Evolutionary conservation across 2,113 vertebrate genomes (phyloP).

Genomic region (Prionailurus bengalensis): DNA sequence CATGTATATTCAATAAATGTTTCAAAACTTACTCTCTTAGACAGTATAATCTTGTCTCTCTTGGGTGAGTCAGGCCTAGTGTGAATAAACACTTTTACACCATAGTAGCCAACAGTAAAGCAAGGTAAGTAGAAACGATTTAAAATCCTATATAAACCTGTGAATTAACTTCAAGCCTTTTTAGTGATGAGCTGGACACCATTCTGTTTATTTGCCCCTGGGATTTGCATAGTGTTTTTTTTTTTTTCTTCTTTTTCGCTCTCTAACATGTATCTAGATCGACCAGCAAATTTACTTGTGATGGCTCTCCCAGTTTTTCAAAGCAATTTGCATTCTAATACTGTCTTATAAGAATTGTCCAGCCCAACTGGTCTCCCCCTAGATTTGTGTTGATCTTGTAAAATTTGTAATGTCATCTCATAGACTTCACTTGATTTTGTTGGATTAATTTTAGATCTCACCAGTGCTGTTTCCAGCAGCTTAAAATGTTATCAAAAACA

Average conservation of each 20-base stretch:
- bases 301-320: constrained; percentile 35
- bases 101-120: neutral
- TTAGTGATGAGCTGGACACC: neutral
- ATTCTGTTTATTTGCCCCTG: constrained; percentile 19
- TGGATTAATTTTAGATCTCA: constrained; percentile 23
- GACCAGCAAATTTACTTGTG: constrained; percentile 55
- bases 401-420: constrained; percentile 35
- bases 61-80: neutral
- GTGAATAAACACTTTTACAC: neutral
- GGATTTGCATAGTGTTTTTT: constrained; percentile 48
- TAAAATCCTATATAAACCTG: neutral
- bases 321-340: constrained; percentile 41
- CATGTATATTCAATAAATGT: neutral
- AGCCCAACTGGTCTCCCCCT: neutral
- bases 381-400: constrained; percentile 42
- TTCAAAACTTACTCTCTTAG: neutral
- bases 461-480: neutral
- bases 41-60: neutral
- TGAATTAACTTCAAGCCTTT: constrained; percentile 29
- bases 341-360: neutral
- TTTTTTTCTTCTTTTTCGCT: neutral
- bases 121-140: constrained; percentile 16
- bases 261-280: neutral
- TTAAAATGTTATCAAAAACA: constrained; percentile 48
- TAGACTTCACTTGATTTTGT: constrained; percentile 22